These are phyloP conservation scores for Pammene aurita DNA, from an alignment of 2,888 invertebrate species.

Conservation along the genomic window DNA sequence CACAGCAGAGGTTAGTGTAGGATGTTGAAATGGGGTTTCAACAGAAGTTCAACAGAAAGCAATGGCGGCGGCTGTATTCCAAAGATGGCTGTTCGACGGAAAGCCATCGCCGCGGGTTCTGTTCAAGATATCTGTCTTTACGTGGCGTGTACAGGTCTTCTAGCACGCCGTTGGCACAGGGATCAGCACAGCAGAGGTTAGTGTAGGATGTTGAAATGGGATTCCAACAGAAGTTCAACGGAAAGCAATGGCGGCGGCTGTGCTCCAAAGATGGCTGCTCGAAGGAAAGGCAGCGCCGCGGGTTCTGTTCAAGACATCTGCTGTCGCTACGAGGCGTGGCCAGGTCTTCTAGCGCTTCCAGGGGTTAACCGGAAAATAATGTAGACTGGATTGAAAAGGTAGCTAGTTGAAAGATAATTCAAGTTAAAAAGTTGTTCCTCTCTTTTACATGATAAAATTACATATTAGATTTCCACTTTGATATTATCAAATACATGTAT, in stretches of 20 bases:
- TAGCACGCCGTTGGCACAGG: conserved; percentile 74
- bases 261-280: conserved; percentile 98
- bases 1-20: conserved; percentile 69
- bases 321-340: conserved; percentile 92
- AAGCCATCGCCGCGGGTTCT: conserved; percentile 97
- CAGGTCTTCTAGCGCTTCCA: conserved; percentile 75
- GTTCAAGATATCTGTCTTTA: conserved; percentile 97
- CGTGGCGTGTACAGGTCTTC: conserved; percentile 85
- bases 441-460: too few relatives aligned
- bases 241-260: conserved; percentile 99
- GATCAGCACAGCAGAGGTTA: conserved; percentile 73
- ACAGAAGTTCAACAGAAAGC: not conserved
- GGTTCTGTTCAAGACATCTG: conserved; percentile 98
- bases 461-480: too few relatives aligned
- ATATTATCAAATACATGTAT: too few relatives aligned
- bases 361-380: too few relatives aligned
- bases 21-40: too few relatives aligned
- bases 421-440: too few relatives aligned
- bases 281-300: conserved; percentile 96
- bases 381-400: too few relatives aligned
- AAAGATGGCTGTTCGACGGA: conserved; percentile 96
- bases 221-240: conserved; percentile 99
- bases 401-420: too few relatives aligned
- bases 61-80: conserved; percentile 90
- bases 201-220: too few relatives aligned